Evolutionary conservation across 2,888 invertebrate genomes (phyloP), one percentile per base, ranked within the genome.

Genomic region (Epinotia nisella): DNA sequence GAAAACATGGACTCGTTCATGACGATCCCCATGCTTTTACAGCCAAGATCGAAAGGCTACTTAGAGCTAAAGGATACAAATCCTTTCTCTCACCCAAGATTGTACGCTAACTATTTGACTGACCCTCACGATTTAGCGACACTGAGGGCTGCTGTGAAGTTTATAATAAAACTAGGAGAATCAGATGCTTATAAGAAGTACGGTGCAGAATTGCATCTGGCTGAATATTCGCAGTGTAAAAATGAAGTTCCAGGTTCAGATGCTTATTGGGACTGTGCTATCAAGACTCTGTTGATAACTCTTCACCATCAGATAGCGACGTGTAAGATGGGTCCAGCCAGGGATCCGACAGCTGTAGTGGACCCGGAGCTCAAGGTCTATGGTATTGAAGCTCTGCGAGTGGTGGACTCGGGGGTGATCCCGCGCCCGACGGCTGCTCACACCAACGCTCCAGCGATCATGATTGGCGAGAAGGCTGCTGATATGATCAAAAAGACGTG

Each of bases 61-160:
- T 83, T 97, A 0, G 95, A 94, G 83, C 93, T 98, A 0, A 94
- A 95, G 78, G 96, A 96, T 41, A 95, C 94, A n/a, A 95, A 97
- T 89, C 97, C 98, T 0, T 94, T 95, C 67, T 95, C 96, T 1
- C 95, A 95, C 81, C 98, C 98, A 0, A 94, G 95, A 74, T 94
- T 98, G 71, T 95, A 96, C 80, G 96, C 97, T 0, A 97, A 98
- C 80, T 98, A 98, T 83, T 95, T 98, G 72, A 94, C 94, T 0
- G 95, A 97, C 82, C 94, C 95, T 15, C 92, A 94, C 70, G 94
- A 97, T 79, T 84, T 95, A 60, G 91, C 92, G n/a, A 94, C 95
- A 0, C 76, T 96, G 17, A 87, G 95, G 39, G 94, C 94, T 71
- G 96, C 95, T 29, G 92, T 96, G 4, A 95, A 95, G 82, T 94